phyloP scores from a whole-genome alignment of 2,888 invertebrate species.

The Stomorhina lunata region DNA sequence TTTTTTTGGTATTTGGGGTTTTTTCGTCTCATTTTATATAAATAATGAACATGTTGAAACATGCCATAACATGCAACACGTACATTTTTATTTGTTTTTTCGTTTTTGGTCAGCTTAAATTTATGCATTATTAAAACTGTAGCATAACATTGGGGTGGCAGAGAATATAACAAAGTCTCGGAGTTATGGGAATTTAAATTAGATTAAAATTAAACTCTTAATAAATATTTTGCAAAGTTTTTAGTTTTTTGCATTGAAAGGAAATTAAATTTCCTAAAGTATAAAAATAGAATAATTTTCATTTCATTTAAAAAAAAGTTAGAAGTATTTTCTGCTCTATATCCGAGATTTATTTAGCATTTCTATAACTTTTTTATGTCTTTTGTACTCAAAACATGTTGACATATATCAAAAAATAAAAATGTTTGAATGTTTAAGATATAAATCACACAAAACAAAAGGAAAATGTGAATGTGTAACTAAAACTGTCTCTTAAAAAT shows the following conservation, averaged over 20 bases:
- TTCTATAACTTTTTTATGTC: neutral
- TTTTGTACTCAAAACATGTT: neutral
- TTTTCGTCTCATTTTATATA: slow-evolving; percentile 22
- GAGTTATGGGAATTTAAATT: too few species aligned
- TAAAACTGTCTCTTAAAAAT: slow-evolving; percentile 7
- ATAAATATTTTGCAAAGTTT: too few species aligned
- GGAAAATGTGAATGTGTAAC: neutral
- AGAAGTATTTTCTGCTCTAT: too few species aligned
- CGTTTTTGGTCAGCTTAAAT: slow-evolving; percentile 38
- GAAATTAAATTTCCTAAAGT: too few species aligned
- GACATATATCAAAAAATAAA: slow-evolving; percentile 25
- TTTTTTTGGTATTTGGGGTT: neutral
- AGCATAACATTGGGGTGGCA: neutral
- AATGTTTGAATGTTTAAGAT: neutral
- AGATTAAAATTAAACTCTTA: too few species aligned
- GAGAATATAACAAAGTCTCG: too few species aligned
- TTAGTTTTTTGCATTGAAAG: too few species aligned
- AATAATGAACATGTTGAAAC: slow-evolving; percentile 49
- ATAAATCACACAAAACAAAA: neutral
- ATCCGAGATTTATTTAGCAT: too few species aligned
- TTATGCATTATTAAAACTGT: slow-evolving; percentile 42
- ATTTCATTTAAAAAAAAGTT: too few species aligned
- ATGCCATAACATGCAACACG: slow-evolving; percentile 41
- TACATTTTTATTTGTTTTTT: too few species aligned
- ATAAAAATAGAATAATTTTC: too few species aligned